These are phyloP conservation scores for Aptenodytes forsteri DNA, from an alignment of 2,113 vertebrate species.

Conservation along the genomic window DNA sequence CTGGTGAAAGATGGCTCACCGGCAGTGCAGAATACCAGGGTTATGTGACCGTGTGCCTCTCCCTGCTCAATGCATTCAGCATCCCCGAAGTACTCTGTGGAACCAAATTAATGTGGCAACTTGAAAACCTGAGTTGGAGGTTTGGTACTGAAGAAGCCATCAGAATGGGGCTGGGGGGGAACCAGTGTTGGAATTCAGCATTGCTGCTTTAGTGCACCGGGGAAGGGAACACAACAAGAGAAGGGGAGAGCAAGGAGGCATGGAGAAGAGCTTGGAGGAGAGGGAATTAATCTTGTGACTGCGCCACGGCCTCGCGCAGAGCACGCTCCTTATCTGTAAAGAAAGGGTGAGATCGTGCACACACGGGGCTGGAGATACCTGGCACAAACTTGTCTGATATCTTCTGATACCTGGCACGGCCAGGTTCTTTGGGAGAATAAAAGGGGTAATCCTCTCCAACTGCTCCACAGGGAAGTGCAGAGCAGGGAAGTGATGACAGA, in stretches of 20 bases:
- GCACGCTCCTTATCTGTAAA: not conserved
- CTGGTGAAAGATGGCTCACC: not conserved
- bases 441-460: not conserved
- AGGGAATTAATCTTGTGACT: not conserved
- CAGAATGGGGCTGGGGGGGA: accelerated
- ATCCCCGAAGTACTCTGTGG: not conserved
- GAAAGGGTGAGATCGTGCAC: not conserved
- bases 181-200: not conserved
- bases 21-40: not conserved
- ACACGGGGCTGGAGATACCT: not conserved
- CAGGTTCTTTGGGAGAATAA: not conserved
- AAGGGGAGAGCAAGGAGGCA: not conserved
- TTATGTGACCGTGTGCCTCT: not conserved
- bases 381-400: not conserved
- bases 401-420: not conserved
- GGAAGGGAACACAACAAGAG: not conserved
- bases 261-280: not conserved
- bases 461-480: not conserved
- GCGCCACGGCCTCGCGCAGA: not conserved
- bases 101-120: not conserved
- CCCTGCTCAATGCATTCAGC: not conserved
- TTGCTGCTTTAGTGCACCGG: not conserved
- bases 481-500: not conserved
- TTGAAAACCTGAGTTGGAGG: not conserved
- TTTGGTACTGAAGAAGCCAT: not conserved